These are phyloP conservation scores for Tuta absoluta DNA, from an alignment of 2,888 invertebrate species.

Conservation along the genomic window DNA sequence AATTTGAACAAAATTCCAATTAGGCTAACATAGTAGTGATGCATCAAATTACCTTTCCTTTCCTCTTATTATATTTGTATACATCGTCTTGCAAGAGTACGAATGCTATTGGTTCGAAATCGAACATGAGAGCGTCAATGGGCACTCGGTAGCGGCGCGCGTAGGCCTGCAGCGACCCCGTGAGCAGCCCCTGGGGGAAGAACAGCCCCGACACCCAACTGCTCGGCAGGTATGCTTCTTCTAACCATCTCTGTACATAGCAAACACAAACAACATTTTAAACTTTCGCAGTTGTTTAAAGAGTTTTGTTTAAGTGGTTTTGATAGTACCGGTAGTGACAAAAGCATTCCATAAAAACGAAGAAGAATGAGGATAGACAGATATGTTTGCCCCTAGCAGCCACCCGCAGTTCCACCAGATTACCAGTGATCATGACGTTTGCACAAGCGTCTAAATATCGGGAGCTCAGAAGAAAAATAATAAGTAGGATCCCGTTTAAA, in stretches of 20 bases:
- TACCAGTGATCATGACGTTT: too few species aligned
- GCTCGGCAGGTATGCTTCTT: slow-evolving; percentile 86
- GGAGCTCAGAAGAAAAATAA: too few species aligned
- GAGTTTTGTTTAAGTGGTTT: too few species aligned
- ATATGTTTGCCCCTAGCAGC: too few species aligned
- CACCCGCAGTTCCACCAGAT: too few species aligned
- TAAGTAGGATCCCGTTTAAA: too few species aligned
- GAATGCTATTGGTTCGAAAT: slow-evolving; percentile 84
- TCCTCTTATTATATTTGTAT: slow-evolving; percentile 60
- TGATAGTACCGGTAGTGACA: too few species aligned
- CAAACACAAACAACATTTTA: background rate
- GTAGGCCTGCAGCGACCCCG: slow-evolving; percentile 93
- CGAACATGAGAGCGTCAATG: slow-evolving; percentile 91
- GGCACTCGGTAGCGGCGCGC: slow-evolving; percentile 92
- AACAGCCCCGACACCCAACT: slow-evolving; percentile 97
- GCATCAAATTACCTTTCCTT: background rate
- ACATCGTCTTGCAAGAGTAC: slow-evolving; percentile 86
- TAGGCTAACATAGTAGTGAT: background rate
- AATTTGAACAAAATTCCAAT: too few species aligned
- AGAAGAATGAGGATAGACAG: too few species aligned
- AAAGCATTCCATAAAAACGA: too few species aligned
- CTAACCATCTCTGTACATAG: slow-evolving; percentile 84
- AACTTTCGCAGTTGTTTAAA: too few species aligned
- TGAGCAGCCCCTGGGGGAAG: slow-evolving; percentile 96
- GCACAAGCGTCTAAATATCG: too few species aligned